A percentile compares a stretch with the other conserved stretches of the same genome.
Conservation (phyloP, 2,888 invertebrate species). For the Tiliacea aurago region DNA sequence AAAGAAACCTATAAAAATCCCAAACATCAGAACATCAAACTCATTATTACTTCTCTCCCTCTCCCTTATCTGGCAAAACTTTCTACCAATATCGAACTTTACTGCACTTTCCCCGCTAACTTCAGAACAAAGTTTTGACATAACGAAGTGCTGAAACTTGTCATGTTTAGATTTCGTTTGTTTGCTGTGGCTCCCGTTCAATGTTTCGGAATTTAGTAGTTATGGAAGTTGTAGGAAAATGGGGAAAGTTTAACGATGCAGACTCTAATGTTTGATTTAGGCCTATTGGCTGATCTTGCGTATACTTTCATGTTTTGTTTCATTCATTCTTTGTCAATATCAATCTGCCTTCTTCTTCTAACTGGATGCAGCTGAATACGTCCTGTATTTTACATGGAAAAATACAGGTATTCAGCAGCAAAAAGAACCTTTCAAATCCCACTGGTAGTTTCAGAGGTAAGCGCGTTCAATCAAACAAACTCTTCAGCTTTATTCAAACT, state of each 20-base stretch:
- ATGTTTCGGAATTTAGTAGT: slow-evolving; percentile 36
- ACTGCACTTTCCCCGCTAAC: slow-evolving; percentile 23
- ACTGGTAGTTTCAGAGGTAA: background rate
- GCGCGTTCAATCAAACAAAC: background rate
- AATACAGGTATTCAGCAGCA: too few relatives aligned
- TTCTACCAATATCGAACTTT: slow-evolving; percentile 24
- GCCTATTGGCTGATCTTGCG: background rate
- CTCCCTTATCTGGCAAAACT: slow-evolving; percentile 23
- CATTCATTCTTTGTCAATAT: background rate
- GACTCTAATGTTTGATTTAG: background rate
- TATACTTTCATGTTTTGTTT: background rate
- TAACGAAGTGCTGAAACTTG: slow-evolving; percentile 77
- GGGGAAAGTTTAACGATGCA: background rate
- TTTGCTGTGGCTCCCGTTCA: slow-evolving; percentile 19
- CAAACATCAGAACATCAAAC: slow-evolving; percentile 10
- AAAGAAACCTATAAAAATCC: slow-evolving; percentile 5
- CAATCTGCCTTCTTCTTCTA: background rate
- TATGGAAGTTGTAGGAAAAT: slow-evolving; percentile 3
- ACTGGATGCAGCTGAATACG: too few relatives aligned
- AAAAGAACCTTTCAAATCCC: background rate
- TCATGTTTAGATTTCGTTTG: slow-evolving; percentile 56
- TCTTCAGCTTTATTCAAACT: too few relatives aligned
- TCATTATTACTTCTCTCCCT: slow-evolving; percentile 24
- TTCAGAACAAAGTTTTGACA: slow-evolving; percentile 71
- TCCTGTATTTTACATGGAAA: too few relatives aligned